These are phyloP conservation scores for Dryas iulia DNA, from an alignment of 1,140 invertebrate genomes.

Conservation along the genomic window DNA sequence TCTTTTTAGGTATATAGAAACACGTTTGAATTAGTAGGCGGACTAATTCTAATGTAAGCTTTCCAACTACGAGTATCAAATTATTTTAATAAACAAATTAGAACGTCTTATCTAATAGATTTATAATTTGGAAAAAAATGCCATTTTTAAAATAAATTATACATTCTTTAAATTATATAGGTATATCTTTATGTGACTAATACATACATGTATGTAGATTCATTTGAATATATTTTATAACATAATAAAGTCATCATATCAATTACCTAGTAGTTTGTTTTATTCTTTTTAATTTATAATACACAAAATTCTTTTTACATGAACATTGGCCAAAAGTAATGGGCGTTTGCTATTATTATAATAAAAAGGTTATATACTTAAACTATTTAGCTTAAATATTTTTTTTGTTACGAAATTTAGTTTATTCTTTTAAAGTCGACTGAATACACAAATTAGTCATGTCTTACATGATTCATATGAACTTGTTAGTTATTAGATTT, in stretches of 20 bases:
- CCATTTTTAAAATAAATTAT: no score
- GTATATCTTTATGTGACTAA: no score
- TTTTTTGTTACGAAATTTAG: no score
- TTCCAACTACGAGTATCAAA: neutral
- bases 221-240: neutral
- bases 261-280: neutral
- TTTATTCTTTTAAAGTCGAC: no score
- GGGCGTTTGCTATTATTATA: neutral
- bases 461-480: no score
- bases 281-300: neutral
- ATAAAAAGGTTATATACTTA: no score
- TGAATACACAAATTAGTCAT: no score
- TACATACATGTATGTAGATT: neutral
- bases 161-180: no score
- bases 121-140: neutral
- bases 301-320: neutral
- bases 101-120: neutral
- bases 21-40: neutral
- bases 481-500: no score
- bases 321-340: no score
- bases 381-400: no score
- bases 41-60: constrained; percentile 3
- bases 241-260: neutral
- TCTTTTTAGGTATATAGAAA: neutral
- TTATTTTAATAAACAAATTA: neutral